Evolutionary conservation across 2,888 invertebrate genomes (phyloP).

Genomic region (Habrosyne pyritoides): DNA sequence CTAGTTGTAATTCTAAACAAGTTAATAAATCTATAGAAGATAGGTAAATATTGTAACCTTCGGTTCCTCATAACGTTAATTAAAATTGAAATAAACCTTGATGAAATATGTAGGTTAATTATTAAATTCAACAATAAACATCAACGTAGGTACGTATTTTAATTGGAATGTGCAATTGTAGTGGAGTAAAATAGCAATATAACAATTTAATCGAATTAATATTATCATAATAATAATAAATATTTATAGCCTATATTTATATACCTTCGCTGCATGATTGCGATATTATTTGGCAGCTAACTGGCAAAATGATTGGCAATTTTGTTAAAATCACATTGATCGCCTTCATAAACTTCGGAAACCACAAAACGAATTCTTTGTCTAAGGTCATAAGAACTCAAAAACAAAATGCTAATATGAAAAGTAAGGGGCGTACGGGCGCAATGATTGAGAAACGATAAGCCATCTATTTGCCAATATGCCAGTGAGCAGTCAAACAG

Average conservation of each 20-base stretch:
- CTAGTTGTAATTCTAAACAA: no score
- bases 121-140: no score
- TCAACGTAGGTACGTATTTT: no score
- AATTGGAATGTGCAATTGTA: neutral
- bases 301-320: neutral
- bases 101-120: no score
- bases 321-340: neutral
- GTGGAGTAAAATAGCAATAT: neutral
- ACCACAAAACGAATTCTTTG: no score
- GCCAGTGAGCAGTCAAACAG: slow-evolving; percentile 30
- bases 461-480: slow-evolving; percentile 25
- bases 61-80: no score
- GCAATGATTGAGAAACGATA: neutral
- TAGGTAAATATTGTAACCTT: no score
- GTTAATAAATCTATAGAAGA: no score
- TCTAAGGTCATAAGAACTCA: no score
- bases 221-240: neutral
- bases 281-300: neutral
- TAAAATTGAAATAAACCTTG: no score
- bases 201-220: neutral
- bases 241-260: neutral
- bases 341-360: neutral
- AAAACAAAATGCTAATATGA: neutral
- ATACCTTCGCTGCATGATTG: neutral
- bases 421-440: neutral